Conservation (phyloP, 2,113 vertebrate species). For the Salvator merianae region DNA sequence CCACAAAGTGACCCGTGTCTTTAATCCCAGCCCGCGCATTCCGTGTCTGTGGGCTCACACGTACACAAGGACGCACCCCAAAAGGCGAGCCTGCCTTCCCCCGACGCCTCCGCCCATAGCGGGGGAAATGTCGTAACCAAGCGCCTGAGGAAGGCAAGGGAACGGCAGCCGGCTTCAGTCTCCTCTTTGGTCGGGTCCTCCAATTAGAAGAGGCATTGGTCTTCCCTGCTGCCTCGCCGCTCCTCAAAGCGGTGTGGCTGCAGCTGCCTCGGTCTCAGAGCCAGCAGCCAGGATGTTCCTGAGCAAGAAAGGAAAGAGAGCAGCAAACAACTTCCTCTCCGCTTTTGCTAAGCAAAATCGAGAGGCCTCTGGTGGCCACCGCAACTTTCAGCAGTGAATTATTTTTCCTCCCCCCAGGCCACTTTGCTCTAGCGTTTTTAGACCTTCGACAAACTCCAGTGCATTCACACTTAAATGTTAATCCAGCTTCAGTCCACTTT, state of each 20-base stretch:
- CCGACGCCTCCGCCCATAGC: too few relatives aligned
- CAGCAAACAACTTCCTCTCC: constrained; percentile 1
- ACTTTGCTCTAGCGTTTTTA: too few relatives aligned
- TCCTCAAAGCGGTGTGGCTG: neutral
- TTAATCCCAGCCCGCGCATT: neutral
- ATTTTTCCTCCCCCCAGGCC: too few relatives aligned
- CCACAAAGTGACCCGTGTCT: neutral
- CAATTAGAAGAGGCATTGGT: too few relatives aligned
- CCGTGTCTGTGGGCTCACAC: neutral
- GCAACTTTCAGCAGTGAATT: neutral
- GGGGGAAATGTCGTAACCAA: too few relatives aligned
- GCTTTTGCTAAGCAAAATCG: neutral
- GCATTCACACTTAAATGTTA: too few relatives aligned
- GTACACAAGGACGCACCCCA: neutral
- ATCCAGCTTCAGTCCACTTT: too few relatives aligned
- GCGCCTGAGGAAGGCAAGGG: too few relatives aligned
- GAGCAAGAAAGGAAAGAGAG: neutral
- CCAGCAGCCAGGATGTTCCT: neutral
- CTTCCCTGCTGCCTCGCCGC: too few relatives aligned
- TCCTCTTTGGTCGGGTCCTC: neutral
- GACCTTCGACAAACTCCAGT: too few relatives aligned
- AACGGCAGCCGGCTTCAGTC: neutral
- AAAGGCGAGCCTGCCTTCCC: neutral
- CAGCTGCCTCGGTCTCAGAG: neutral
- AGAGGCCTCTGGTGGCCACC: neutral